phyloP scores from a whole-genome alignment of 2,113 vertebrate genomes.

The Prunella himalayana region DNA sequence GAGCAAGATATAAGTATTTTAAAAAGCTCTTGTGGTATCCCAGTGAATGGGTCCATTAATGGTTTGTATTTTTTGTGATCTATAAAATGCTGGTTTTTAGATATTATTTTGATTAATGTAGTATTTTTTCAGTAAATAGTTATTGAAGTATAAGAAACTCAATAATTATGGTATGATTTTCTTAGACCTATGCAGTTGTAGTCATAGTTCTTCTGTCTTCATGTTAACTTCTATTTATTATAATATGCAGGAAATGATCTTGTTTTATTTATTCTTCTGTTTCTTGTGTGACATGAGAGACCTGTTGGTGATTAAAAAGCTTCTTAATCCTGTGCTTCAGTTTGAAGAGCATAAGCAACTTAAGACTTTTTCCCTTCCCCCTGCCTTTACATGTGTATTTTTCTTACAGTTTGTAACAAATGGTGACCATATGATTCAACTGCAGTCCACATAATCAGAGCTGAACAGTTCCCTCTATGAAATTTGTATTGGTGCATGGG shows the following conservation, averaged over 20 bases:
- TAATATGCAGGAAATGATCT: neutral
- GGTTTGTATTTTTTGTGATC: neutral
- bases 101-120: neutral
- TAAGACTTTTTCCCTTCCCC: neutral
- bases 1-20: neutral
- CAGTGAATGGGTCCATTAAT: neutral
- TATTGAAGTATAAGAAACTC: neutral
- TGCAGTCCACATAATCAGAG: neutral
- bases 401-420: neutral
- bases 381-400: rapidly evolving
- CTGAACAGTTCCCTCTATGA: neutral
- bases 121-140: neutral
- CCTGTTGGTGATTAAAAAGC: neutral
- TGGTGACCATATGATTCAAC: neutral
- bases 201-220: neutral
- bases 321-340: neutral
- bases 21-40: neutral
- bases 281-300: neutral
- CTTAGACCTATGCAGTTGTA: neutral
- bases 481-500: neutral
- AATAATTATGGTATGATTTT: neutral
- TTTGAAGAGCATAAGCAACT: neutral
- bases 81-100: neutral
- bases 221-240: neutral
- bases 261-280: neutral